These are phyloP conservation scores for Pocillopora grandis DNA, from an alignment of 92 coral and sea anemone species.

Conservation along the genomic window DNA sequence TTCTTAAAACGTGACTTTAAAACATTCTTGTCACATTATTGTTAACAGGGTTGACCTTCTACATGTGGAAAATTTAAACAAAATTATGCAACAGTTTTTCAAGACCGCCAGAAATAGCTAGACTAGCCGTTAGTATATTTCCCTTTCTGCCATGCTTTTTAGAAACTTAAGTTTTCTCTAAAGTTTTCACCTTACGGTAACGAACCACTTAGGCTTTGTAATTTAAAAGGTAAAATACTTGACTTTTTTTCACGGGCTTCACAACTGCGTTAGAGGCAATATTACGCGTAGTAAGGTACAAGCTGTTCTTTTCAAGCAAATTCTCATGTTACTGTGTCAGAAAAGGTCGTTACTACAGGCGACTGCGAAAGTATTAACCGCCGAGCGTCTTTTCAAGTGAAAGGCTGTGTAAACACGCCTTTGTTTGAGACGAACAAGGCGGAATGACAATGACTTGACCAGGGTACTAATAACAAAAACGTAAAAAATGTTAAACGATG, in stretches of 20 bases:
- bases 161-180: background rate
- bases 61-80: background rate
- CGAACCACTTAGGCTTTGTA: background rate
- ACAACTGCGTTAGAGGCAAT: background rate
- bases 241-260: background rate
- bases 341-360: constrained; percentile 24
- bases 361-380: constrained; percentile 24
- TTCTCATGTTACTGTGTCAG: constrained; percentile 39
- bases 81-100: background rate
- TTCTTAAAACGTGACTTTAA: too few species aligned
- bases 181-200: background rate
- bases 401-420: constrained; percentile 37
- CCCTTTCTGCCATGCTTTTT: background rate
- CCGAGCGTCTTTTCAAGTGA: constrained; percentile 23
- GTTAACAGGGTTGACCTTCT: background rate
- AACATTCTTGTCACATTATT: background rate
- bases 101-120: background rate
- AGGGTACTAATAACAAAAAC: constrained; percentile 4
- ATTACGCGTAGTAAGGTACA: constrained; percentile 21
- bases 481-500: constrained; percentile 17
- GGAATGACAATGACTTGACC: constrained; percentile 31
- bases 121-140: background rate
- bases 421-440: constrained; percentile 26
- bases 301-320: constrained; percentile 30
- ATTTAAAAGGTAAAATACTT: background rate